Evolutionary conservation across 2,113 vertebrate genomes (phyloP).

Genomic region (Porphyrio hochstetteri): DNA sequence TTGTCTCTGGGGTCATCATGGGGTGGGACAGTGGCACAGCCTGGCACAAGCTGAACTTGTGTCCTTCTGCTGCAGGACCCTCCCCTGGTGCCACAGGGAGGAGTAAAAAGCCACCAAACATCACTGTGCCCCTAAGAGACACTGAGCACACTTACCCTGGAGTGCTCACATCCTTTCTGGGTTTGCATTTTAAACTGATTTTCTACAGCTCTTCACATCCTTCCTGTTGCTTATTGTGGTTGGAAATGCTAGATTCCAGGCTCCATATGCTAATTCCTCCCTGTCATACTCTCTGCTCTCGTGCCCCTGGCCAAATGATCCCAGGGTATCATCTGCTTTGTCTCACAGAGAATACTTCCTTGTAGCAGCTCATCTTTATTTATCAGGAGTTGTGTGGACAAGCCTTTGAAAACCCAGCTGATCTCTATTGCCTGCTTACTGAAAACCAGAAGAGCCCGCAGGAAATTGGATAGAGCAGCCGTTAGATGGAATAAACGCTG

Average conservation of each 20-base stretch:
- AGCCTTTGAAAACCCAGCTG: conserved; percentile 47
- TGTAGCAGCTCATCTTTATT: conserved; percentile 57
- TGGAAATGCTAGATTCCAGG: not conserved
- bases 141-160: not conserved
- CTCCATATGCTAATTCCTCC: conserved; percentile 6
- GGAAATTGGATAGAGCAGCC: conserved; percentile 28
- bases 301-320: not conserved
- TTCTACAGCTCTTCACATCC: not conserved
- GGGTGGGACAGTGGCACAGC: not conserved
- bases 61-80: not conserved
- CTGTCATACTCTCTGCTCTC: not conserved
- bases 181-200: not conserved
- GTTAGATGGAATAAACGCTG: conserved; percentile 16
- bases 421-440: not conserved
- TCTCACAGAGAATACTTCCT: conserved; percentile 11
- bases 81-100: not conserved
- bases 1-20: not conserved
- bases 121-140: not conserved
- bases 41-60: not conserved
- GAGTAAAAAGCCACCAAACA: not conserved
- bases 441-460: conserved; percentile 39
- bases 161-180: not conserved
- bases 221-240: not conserved
- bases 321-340: conserved; percentile 20
- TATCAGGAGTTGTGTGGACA: conserved; percentile 36